Evolutionary conservation across 2,888 invertebrate species (phyloP).

Genomic region (Agonopterix alstromeriana): DNA sequence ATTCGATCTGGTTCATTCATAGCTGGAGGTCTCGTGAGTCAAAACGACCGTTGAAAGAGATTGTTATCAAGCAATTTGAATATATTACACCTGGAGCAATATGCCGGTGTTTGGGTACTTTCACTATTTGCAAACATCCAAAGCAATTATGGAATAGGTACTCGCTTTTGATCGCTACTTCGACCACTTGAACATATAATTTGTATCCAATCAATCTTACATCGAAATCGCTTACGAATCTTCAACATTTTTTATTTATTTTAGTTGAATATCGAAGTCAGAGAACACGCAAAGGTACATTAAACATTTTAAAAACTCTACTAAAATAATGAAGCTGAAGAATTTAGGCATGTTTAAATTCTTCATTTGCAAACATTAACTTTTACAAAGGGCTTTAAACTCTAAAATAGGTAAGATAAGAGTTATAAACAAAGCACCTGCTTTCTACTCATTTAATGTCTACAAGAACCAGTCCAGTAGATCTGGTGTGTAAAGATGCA

Average conservation of each 20-base stretch:
- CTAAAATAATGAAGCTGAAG: too few species aligned
- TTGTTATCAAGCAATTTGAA: constrained; percentile 47
- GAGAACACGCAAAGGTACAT: too few species aligned
- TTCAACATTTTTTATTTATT: too few species aligned
- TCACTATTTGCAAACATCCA: constrained; percentile 20
- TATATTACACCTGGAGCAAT: constrained; percentile 26
- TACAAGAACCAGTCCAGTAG: constrained; percentile 9
- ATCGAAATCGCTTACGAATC: too few species aligned
- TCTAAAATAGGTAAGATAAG: neutral
- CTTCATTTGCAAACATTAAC: neutral
- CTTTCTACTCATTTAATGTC: constrained; percentile 13
- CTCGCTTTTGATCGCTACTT: neutral
- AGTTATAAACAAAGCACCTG: constrained; percentile 12
- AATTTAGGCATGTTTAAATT: too few species aligned
- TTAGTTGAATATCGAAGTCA: too few species aligned
- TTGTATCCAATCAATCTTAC: too few species aligned
- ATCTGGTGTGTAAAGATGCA: constrained; percentile 5
- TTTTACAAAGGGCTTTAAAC: neutral
- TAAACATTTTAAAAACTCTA: too few species aligned
- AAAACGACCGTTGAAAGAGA: constrained; percentile 32
- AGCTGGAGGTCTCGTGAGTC: constrained; percentile 32
- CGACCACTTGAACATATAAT: too few species aligned
- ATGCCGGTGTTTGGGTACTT: constrained; percentile 25
- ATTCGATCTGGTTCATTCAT: constrained; percentile 40
- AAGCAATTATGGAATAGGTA: constrained; percentile 1